These are phyloP conservation scores for Rhinoptilus africanus DNA, from an alignment of 2,113 vertebrate genomes.

Conservation along the genomic window DNA sequence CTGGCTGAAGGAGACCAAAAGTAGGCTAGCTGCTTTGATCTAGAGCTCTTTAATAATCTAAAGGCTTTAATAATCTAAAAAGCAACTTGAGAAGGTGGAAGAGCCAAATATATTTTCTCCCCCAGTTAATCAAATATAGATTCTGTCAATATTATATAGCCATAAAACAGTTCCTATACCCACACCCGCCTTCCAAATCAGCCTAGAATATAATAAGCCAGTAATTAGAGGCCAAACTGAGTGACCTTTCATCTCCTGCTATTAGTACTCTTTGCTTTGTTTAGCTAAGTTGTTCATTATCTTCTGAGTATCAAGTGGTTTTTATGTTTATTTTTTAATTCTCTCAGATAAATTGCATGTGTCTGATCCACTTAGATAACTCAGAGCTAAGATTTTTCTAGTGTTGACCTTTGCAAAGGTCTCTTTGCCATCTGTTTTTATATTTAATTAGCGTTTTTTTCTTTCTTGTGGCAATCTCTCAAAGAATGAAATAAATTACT, in stretches of 20 bases:
- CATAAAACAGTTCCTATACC: neutral
- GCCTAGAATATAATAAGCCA: neutral
- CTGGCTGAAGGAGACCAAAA: neutral
- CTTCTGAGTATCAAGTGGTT: slow-evolving; percentile 11
- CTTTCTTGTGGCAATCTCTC: neutral
- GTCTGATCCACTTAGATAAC: slow-evolving; percentile 31
- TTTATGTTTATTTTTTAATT: slow-evolving; percentile 26
- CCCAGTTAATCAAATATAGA: neutral
- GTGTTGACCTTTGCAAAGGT: slow-evolving; percentile 36
- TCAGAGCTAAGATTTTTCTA: slow-evolving; percentile 23
- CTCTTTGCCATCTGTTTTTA: slow-evolving; percentile 40
- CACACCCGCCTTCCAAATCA: neutral
- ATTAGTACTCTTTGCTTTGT: neutral
- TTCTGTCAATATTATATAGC: neutral
- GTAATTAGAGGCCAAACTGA: neutral
- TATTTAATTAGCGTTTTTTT: slow-evolving; percentile 42
- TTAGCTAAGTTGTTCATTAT: slow-evolving; percentile 13
- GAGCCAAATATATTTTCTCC: neutral
- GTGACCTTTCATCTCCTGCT: slow-evolving; percentile 6
- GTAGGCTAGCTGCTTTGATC: neutral
- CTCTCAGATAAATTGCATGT: slow-evolving; percentile 27
- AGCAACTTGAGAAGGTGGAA: neutral
- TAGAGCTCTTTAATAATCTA: neutral
- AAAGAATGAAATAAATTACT: slow-evolving; percentile 29
- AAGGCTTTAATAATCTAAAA: neutral